A percentile compares a stretch with the other conserved stretches of the same genome.
Conservation (phyloP, 2,888 invertebrate species). For the Tiphia femorata region DNA sequence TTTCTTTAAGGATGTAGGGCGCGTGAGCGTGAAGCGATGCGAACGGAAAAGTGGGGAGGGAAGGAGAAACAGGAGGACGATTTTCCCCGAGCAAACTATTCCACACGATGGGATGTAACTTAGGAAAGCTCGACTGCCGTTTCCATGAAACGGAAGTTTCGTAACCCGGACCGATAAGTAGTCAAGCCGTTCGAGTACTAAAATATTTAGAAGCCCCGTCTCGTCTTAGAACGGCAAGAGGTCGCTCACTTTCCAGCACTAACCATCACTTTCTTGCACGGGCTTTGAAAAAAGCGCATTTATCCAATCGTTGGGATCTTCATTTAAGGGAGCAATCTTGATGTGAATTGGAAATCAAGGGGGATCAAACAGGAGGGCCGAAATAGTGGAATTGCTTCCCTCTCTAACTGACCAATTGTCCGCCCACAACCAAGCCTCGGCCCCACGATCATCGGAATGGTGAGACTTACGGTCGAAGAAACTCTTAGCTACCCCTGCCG, state of each 20-base stretch:
- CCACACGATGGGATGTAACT: conserved; percentile 26
- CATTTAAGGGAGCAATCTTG: too few relatives aligned
- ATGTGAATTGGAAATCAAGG: too few relatives aligned
- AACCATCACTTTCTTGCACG: too few relatives aligned
- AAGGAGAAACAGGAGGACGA: neutral
- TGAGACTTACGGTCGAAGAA: too few relatives aligned
- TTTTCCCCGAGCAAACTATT: conserved; percentile 19
- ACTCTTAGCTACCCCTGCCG: too few relatives aligned
- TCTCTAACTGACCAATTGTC: too few relatives aligned
- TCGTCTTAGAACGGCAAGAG: conserved; percentile 5
- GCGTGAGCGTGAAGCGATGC: neutral
- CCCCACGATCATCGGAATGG: too few relatives aligned
- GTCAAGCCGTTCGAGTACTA: conserved; percentile 34
- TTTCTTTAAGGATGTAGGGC: neutral
- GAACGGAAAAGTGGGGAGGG: neutral
- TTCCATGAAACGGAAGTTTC: conserved; percentile 46
- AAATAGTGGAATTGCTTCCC: too few relatives aligned
- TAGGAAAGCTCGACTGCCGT: conserved; percentile 38
- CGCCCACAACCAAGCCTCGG: too few relatives aligned
- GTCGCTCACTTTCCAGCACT: neutral
- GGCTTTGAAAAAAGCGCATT: too few relatives aligned
- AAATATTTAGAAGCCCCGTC: conserved; percentile 48
- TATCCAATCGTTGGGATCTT: too few relatives aligned
- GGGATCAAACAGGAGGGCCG: too few relatives aligned
- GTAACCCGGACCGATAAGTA: conserved; percentile 46